Percentiles rank a stretch among this genome's conserved stretches.
These are phyloP conservation scores for Agrypnia vestita DNA, from an alignment of 1,140 invertebrate species.

Conservation along the genomic window DNA sequence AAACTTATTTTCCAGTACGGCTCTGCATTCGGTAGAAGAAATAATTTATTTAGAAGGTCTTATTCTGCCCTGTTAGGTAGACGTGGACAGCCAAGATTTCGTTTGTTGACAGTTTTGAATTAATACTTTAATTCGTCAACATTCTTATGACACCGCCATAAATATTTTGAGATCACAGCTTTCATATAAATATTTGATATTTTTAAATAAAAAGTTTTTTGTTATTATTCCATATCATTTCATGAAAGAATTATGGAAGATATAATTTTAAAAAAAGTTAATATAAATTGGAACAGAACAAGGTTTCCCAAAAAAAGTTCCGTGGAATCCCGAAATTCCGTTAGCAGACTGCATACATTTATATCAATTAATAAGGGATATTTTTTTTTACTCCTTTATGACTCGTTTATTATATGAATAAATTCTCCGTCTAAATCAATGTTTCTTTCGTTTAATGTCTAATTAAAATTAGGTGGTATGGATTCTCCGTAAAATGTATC, in stretches of 20 bases:
- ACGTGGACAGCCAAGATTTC: constrained; percentile 2
- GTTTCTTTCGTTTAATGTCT: too few species aligned
- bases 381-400: too few species aligned
- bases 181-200: background rate
- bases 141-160: background rate
- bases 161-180: too few species aligned
- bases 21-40: constrained; percentile 18
- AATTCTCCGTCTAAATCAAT: too few species aligned
- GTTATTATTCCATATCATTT: background rate
- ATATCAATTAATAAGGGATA: too few species aligned
- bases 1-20: background rate
- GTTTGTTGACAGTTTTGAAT: constrained; percentile 44
- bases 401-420: too few species aligned
- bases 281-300: background rate
- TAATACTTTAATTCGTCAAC: constrained; percentile 36
- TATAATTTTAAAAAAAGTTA: background rate
- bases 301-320: too few species aligned
- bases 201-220: background rate
- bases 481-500: too few species aligned
- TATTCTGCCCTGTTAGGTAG: constrained; percentile 41
- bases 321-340: too few species aligned
- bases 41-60: constrained; percentile 13
- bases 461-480: too few species aligned
- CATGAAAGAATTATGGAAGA: background rate
- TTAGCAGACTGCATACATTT: too few species aligned